Percentiles rank a stretch among this genome's conserved stretches.
These are phyloP conservation scores for Hyperoplus immaculatus DNA, from an alignment of 2,797 vertebrate species.

Conservation along the genomic window DNA sequence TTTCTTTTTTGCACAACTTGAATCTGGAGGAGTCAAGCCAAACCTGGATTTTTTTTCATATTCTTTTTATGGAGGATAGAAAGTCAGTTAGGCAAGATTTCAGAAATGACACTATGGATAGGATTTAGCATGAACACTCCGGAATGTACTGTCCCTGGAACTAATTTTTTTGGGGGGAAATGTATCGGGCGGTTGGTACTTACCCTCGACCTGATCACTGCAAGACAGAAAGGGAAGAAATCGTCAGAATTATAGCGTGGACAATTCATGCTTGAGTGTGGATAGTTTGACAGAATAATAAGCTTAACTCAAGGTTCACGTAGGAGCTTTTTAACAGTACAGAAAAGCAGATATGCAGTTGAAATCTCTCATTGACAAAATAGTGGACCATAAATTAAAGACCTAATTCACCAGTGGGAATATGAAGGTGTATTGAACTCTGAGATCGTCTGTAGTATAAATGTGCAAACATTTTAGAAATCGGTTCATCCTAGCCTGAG, in stretches of 20 bases:
- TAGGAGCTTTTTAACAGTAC: background rate
- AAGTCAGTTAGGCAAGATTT: slow-evolving; percentile 64
- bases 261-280: background rate
- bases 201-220: slow-evolving; percentile 93
- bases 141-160: slow-evolving; percentile 45
- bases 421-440: too few relatives aligned
- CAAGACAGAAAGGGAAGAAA: slow-evolving; percentile 55
- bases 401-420: too few relatives aligned
- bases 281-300: background rate
- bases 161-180: background rate
- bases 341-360: background rate
- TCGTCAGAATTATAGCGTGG: background rate
- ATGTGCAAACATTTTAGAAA: too few relatives aligned
- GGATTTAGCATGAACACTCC: slow-evolving; percentile 65
- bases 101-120: slow-evolving; percentile 14
- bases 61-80: slow-evolving; percentile 51
- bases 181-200: slow-evolving; percentile 72
- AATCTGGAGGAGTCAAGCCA: slow-evolving; percentile 82
- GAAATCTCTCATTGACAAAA: background rate
- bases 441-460: too few relatives aligned
- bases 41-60: slow-evolving; percentile 62
- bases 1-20: slow-evolving; percentile 39
- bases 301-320: background rate
- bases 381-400: rapidly evolving
- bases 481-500: too few relatives aligned